Evolutionary conservation across 2,113 vertebrate genomes (phyloP), one percentile per base, ranked within the genome.

Genomic region (Phrynosoma platyrhinos): DNA sequence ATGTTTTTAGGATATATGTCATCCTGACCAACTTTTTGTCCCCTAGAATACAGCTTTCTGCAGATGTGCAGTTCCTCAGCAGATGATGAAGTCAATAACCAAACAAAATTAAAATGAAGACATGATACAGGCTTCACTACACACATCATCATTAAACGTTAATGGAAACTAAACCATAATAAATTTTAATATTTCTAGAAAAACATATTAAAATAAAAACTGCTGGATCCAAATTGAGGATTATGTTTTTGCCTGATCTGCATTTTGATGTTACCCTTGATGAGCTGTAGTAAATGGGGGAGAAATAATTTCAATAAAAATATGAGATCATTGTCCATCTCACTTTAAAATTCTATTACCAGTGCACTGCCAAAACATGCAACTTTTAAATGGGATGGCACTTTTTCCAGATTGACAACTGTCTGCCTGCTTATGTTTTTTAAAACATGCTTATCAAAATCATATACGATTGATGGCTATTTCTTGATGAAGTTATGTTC

Each of bases 401-500:
- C 94, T 96, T 96, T 93, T 95, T 87, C 79, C 81, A 93, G 96
- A 97, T 94, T 97, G 97, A 96, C 96, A 97, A 96, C 92, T 96
- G 93, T 95, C 96, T 95, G 93, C 91, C 95, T 95, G 95, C 96
- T 96, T 96, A 96, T 96, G 95, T 94, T 96, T 96, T 81, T 97
- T 96, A 83, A 96, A 97, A 97, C 95, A 91, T 80, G 93, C 95
- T 96, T 95, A 96, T 97, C 96, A 97, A 97, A 97, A 96, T 91
- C 91, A 89, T 89, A 82, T 94, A 97, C 94, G 97, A 98, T 97
- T 98, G 97, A 98, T 98, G 96, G 95, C 94, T 95, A 94, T 95
- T 97, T 97, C 95, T 95, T 96, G 96, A 97, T 95, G 95, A 97
- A 97, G 97, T 96, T 98, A 97, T 96, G 95, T 94, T 97, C 96